Percentiles rank a stretch among this genome's conserved stretches.
These are phyloP conservation scores for Drosophila setosimentum DNA, from an alignment of 2,888 invertebrate species.

Conservation along the genomic window DNA sequence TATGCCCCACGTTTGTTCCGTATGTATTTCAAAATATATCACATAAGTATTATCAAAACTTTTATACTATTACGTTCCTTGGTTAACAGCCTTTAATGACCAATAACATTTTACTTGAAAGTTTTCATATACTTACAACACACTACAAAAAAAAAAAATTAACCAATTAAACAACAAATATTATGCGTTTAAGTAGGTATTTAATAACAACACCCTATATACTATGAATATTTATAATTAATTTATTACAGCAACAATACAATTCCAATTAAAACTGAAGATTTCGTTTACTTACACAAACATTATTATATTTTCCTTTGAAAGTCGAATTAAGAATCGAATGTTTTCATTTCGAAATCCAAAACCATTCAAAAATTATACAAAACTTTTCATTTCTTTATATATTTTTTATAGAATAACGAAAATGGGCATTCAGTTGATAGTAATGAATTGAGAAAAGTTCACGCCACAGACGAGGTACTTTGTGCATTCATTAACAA, in stretches of 20 bases:
- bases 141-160: conserved; percentile 26
- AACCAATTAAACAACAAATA: conserved; percentile 31
- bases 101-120: conserved; percentile 49
- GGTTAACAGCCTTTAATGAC: conserved; percentile 55
- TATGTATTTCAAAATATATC: conserved; percentile 80
- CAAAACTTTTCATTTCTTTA: conserved; percentile 76
- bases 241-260: conserved; percentile 67
- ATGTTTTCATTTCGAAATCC: conserved; percentile 38
- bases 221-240: conserved; percentile 37
- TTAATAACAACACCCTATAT: conserved; percentile 49
- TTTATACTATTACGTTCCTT: conserved; percentile 58
- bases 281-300: conserved; percentile 23
- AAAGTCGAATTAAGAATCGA: conserved; percentile 19
- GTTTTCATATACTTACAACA: conserved; percentile 25
- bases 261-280: conserved; percentile 51
- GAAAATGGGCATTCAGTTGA: conserved; percentile 86
- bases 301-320: conserved; percentile 27
- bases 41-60: conserved; percentile 34
- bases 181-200: conserved; percentile 75
- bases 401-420: conserved; percentile 85
- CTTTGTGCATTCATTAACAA: conserved; percentile 84
- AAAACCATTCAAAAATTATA: conserved; percentile 61
- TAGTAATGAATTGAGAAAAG: conserved; percentile 86
- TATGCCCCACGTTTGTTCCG: conserved; percentile 95
- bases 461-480: conserved; percentile 86